Base-by-base conservation (phyloP, 2,113 vertebrate genomes). In the Callocephalon fimbriatum region DNA sequence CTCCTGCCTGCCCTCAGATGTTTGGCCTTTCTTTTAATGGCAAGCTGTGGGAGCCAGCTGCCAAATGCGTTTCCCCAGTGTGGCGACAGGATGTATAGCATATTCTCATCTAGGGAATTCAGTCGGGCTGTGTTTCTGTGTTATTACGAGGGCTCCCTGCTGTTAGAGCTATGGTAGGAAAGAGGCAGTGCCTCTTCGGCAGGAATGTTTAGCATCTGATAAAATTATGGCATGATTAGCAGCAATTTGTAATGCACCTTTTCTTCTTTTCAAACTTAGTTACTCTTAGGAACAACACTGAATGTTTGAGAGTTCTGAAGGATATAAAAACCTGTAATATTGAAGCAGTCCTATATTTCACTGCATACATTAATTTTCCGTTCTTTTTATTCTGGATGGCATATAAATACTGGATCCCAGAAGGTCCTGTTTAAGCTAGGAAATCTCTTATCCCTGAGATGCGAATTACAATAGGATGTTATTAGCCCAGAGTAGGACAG, bases 41-140 rank as follows among this genome's bases (percentile, higher is more conserved):
- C 65, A 71, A 62, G 14, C 84, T 65, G 32, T 16, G 32, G 37
- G 67, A 84, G 50, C 61, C 91, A 86, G 77, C 94, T 93, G 94
- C 90, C 91, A 92, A 62, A 78, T n/a, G 68, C 82, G 31, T 93
- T 89, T 94, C 73, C 88, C 86, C 45, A 61, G 38, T 32, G 51
- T 75, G 88, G 78, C 88, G 50, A 48, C 79, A 77, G 94, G 67
- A 90, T 66, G 56, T n/a, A 10, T 5, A 4, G 71, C n/a, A 16
- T 58, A 14, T 70, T 90, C 78, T 82, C 68, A 66, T 16, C 68
- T 53, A 37, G 88, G 84, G 75, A 78, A 37, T 67, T 32, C 82
- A 26, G 76, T 75, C 0, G 0, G 65, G 47, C 72, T 83, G 21
- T 75, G 25, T 81, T 94, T 91, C 38, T 80, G 29, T 59, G 1